Conservation (phyloP, 2,888 invertebrate genomes). For the Agrochola lota region DNA sequence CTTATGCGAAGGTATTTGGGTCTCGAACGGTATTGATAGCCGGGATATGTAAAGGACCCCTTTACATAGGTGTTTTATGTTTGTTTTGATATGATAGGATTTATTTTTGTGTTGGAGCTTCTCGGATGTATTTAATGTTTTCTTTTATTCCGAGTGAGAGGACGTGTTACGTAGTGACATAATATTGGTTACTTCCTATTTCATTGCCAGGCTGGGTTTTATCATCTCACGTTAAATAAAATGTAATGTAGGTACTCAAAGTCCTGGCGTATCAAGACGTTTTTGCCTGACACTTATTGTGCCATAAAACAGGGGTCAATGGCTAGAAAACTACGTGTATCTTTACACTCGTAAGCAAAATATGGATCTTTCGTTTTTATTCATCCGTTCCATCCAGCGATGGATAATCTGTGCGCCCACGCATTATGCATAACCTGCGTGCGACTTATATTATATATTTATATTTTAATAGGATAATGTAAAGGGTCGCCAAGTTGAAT, state of each 20-base stretch:
- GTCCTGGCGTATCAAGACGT: slow-evolving; percentile 11
- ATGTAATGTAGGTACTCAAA: slow-evolving; percentile 15
- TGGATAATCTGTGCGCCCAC: slow-evolving; percentile 43
- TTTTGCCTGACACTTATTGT: slow-evolving; percentile 35
- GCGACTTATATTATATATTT: background rate
- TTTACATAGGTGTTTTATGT: slow-evolving; percentile 71
- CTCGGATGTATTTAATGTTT: slow-evolving; percentile 44
- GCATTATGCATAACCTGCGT: slow-evolving; percentile 40
- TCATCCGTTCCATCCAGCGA: slow-evolving; percentile 22
- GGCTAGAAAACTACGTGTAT: slow-evolving; percentile 49
- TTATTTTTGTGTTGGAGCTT: slow-evolving; percentile 55
- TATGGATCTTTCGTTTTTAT: slow-evolving; percentile 37
- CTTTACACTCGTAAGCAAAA: slow-evolving; percentile 36
- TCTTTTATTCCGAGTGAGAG: slow-evolving; percentile 37
- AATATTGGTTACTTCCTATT: slow-evolving; percentile 23
- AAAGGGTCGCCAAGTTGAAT: background rate
- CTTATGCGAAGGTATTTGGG: slow-evolving; percentile 71
- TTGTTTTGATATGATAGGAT: slow-evolving; percentile 64
- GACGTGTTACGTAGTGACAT: slow-evolving; percentile 30
- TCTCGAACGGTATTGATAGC: slow-evolving; percentile 73
- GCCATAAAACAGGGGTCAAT: slow-evolving; percentile 37
- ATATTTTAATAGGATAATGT: slow-evolving; percentile 1
- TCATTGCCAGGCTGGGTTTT: slow-evolving; percentile 20
- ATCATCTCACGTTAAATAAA: slow-evolving; percentile 32
- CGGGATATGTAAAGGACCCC: slow-evolving; percentile 69